Conservation (phyloP, 2,797 vertebrate genomes). For the Karalla daura region DNA sequence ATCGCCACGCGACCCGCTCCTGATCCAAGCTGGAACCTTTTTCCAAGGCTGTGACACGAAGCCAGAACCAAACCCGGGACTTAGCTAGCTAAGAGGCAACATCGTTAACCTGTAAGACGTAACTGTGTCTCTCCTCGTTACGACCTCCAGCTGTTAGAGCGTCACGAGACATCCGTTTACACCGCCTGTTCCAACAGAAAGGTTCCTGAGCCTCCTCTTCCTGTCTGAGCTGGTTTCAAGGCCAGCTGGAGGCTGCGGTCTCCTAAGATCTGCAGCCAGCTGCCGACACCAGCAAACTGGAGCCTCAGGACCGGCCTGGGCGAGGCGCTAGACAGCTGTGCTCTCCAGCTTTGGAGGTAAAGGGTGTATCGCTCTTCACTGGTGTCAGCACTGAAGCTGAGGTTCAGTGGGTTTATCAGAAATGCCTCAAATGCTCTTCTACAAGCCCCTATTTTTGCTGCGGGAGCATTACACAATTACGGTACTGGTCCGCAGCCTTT, state of each 20-base stretch:
- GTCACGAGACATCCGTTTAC: constrained; percentile 29
- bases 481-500: no score
- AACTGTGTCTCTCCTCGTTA: constrained; percentile 3
- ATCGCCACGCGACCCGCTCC: no score
- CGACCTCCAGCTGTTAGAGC: constrained; percentile 8
- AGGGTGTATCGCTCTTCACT: no score
- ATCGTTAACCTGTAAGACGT: not conserved
- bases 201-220: constrained; percentile 2
- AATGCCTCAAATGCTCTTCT: no score
- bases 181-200: not conserved
- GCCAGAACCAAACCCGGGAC: no score
- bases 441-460: no score
- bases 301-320: constrained; percentile 12
- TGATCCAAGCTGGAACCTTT: no score
- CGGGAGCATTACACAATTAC: no score
- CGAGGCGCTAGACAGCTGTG: constrained; percentile 46
- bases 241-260: constrained; percentile 17
- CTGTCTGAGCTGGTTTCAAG: constrained; percentile 30
- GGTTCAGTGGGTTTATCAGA: no score
- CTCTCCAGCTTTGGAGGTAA: constrained; percentile 56
- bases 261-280: constrained; percentile 43
- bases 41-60: no score
- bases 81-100: no score
- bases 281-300: constrained; percentile 9
- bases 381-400: no score